Conservation (phyloP, 2,888 invertebrate species). For the Selenia dentaria region DNA sequence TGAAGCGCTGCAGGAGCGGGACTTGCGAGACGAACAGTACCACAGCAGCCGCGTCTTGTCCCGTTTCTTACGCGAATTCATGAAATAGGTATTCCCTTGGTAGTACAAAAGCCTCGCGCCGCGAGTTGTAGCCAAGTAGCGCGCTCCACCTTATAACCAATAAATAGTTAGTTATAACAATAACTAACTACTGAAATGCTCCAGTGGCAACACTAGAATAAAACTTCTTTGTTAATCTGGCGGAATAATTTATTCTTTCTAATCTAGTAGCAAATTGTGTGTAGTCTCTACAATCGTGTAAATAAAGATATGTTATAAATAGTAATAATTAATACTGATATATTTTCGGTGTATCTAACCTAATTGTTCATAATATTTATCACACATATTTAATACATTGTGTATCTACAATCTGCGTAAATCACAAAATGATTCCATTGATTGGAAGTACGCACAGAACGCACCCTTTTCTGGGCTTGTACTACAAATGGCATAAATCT, state of each 20-base stretch:
- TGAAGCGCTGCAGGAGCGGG: conserved; percentile 58
- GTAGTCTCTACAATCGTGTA: conserved; percentile 7
- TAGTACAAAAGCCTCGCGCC: conserved; percentile 60
- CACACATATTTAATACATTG: too few species aligned
- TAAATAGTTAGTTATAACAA: conserved; percentile 11
- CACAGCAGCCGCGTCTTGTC: conserved; percentile 54
- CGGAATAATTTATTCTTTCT: conserved; percentile 7
- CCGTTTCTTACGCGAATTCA: conserved; percentile 55
- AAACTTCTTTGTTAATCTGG: neutral
- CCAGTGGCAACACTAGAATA: neutral
- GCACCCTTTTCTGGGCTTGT: conserved; percentile 19
- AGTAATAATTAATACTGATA: neutral
- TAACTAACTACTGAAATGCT: neutral
- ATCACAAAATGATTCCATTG: conserved; percentile 51
- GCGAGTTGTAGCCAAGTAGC: conserved; percentile 55
- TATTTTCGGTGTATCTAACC: too few species aligned
- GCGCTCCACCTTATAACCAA: conserved; percentile 42
- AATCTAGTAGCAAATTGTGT: conserved; percentile 6
- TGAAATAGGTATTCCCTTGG: conserved; percentile 64
- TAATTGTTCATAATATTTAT: too few species aligned
- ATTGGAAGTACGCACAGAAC: conserved; percentile 41
- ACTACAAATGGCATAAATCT: conserved; percentile 31
- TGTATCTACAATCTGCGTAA: too few species aligned
- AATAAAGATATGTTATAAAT: conserved; percentile 1
- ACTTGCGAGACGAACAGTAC: conserved; percentile 67